Evolutionary conservation across 2,888 invertebrate genomes (phyloP).

Genomic region (Rutpela maculata): DNA sequence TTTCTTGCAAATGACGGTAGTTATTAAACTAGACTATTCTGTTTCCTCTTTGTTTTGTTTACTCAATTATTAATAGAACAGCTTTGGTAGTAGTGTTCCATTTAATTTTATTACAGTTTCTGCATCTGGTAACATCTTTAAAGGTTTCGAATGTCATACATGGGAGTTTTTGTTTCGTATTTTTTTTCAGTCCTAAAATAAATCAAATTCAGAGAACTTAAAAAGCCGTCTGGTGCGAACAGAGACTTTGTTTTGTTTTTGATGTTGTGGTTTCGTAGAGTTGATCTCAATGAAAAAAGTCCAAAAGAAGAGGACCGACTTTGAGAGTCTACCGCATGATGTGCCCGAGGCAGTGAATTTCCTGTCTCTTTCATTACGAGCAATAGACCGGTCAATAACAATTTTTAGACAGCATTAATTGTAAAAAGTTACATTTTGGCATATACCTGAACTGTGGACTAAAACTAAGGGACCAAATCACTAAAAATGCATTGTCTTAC

Average conservation of each 20-base stretch:
- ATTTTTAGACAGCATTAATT: background rate
- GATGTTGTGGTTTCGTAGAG: slow-evolving; percentile 11
- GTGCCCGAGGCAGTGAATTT: background rate
- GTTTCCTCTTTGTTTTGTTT: slow-evolving; percentile 15
- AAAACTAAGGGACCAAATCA: too few relatives aligned
- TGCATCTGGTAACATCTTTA: slow-evolving; percentile 32
- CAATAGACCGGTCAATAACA: background rate
- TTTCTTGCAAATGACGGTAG: background rate
- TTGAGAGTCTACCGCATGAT: background rate
- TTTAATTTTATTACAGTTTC: slow-evolving; percentile 39
- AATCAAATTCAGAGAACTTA: slow-evolving; percentile 27
- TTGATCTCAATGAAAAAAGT: background rate
- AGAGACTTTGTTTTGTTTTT: slow-evolving; percentile 16
- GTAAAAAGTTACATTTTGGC: background rate
- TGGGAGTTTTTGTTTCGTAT: slow-evolving; percentile 18
- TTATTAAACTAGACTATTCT: slow-evolving; percentile 4
- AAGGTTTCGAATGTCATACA: slow-evolving; percentile 25
- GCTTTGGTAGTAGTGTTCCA: slow-evolving; percentile 25
- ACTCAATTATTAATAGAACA: slow-evolving; percentile 33
- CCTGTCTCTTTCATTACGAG: background rate
- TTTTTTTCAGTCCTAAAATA: slow-evolving; percentile 24
- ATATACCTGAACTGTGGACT: too few relatives aligned
- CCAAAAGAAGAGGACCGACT: background rate
- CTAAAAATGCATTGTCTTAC: too few relatives aligned
- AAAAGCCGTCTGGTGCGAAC: slow-evolving; percentile 28